Percentiles rank a stretch among this genome's conserved stretches.
Conservation (phyloP, 2,888 invertebrate species). For the Pristionchus mayeri region DNA sequence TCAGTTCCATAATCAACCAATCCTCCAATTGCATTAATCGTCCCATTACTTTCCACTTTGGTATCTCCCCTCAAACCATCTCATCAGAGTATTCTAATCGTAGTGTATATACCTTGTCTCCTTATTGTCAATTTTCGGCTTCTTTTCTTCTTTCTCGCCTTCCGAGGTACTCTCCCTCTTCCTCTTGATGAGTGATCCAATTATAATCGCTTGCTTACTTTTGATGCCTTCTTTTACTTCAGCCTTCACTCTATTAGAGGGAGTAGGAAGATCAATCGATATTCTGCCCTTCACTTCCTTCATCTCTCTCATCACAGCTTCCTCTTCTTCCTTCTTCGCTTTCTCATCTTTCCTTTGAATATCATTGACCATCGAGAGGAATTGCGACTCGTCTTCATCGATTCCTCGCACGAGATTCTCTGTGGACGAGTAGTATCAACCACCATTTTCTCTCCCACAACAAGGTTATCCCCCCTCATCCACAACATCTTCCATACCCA, state of each 20-base stretch:
- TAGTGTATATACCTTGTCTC: too few species aligned
- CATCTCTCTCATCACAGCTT: neutral
- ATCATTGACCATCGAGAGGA: conserved; percentile 87
- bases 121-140: neutral
- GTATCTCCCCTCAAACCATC: neutral
- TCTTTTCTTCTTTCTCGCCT: neutral
- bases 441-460: too few species aligned
- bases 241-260: neutral
- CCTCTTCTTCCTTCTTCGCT: conserved; percentile 57
- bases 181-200: conserved; percentile 17
- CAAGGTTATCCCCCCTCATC: too few species aligned
- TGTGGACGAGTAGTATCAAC: too few species aligned
- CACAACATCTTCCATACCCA: too few species aligned
- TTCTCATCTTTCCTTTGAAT: conserved; percentile 60
- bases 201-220: conserved; percentile 31
- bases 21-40: neutral
- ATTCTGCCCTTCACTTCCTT: neutral
- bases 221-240: neutral
- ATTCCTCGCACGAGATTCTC: conserved; percentile 85
- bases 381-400: conserved; percentile 96
- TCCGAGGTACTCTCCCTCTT: neutral
- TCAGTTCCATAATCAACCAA: conserved; percentile 20
- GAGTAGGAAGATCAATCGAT: neutral
- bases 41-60: neutral
- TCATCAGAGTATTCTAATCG: too few species aligned